Evolutionary conservation across 2,888 invertebrate species (phyloP).

Genomic region (Volucella zonaria): DNA sequence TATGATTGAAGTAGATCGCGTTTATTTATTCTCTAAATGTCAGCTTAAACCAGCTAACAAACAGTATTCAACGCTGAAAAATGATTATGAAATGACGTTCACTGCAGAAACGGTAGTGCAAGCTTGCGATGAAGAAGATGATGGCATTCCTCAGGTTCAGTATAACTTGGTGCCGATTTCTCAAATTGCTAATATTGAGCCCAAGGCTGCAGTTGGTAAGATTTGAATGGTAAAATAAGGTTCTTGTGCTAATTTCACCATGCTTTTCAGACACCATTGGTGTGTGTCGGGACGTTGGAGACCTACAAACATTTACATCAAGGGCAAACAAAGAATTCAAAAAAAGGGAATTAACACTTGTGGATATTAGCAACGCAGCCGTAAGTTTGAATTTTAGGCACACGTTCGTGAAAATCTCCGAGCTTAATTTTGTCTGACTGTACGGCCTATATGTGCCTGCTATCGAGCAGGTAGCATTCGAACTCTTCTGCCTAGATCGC

Average conservation of each 20-base stretch:
- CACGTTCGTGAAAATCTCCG: too few species aligned
- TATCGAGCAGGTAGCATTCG: too few species aligned
- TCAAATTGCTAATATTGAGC: slow-evolving; percentile 87
- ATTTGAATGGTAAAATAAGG: neutral
- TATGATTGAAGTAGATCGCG: slow-evolving; percentile 92
- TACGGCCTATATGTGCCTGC: too few species aligned
- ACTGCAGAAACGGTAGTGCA: slow-evolving; percentile 88
- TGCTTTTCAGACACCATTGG: slow-evolving; percentile 91
- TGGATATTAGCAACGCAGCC: slow-evolving; percentile 92
- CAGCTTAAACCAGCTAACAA: slow-evolving; percentile 97
- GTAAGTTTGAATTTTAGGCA: slow-evolving; percentile 81
- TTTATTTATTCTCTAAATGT: slow-evolving; percentile 94
- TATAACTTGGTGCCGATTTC: slow-evolving; percentile 91
- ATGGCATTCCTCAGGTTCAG: slow-evolving; percentile 89
- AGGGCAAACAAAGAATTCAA: slow-evolving; percentile 91
- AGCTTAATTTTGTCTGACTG: too few species aligned
- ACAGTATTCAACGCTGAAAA: slow-evolving; percentile 90
- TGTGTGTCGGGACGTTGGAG: slow-evolving; percentile 89
- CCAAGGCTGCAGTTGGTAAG: slow-evolving; percentile 89
- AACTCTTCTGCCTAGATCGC: too few species aligned
- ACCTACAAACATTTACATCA: slow-evolving; percentile 88
- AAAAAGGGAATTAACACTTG: slow-evolving; percentile 93
- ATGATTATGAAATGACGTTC: slow-evolving; percentile 98
- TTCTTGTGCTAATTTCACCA: neutral
- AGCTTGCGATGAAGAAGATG: slow-evolving; percentile 84